Percentiles rank a stretch among this genome's conserved stretches.
Evolutionary conservation across 2,113 vertebrate genomes (phyloP).

Genomic region (Chinchilla lanigera): DNA sequence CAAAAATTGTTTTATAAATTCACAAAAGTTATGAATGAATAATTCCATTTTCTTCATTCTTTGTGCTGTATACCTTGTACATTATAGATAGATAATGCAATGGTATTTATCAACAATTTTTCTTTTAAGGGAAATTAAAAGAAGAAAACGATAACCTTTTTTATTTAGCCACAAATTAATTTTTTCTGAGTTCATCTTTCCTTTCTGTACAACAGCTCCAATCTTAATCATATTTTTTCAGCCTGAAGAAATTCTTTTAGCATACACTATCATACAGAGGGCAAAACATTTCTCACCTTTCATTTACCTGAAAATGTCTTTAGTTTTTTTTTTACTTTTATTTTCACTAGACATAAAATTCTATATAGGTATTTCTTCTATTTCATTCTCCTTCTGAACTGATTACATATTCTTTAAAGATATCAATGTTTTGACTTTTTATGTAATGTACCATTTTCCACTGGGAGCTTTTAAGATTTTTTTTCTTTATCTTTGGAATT

Average conservation of each 20-base stretch:
- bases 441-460: not conserved
- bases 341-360: not conserved
- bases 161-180: not conserved
- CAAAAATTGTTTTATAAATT: not conserved
- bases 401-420: not conserved
- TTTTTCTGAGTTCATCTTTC: not conserved
- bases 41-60: not conserved
- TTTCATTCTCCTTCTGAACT: not conserved
- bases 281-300: not conserved
- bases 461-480: not conserved
- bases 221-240: not conserved
- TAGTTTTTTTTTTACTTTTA: not conserved
- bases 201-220: not conserved
- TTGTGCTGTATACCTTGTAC: not conserved
- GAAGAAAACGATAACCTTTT: not conserved
- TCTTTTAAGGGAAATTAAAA: not conserved
- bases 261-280: not conserved
- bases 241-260: not conserved
- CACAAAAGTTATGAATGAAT: not conserved
- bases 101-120: not conserved
- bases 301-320: not conserved
- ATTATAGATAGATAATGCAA: not conserved
- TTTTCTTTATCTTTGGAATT: constrained; percentile 23
- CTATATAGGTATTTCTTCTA: not conserved
- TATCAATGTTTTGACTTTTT: not conserved